Evolutionary conservation across 2,888 invertebrate species (phyloP).

Genomic region (Lasioglossum leucozonium): DNA sequence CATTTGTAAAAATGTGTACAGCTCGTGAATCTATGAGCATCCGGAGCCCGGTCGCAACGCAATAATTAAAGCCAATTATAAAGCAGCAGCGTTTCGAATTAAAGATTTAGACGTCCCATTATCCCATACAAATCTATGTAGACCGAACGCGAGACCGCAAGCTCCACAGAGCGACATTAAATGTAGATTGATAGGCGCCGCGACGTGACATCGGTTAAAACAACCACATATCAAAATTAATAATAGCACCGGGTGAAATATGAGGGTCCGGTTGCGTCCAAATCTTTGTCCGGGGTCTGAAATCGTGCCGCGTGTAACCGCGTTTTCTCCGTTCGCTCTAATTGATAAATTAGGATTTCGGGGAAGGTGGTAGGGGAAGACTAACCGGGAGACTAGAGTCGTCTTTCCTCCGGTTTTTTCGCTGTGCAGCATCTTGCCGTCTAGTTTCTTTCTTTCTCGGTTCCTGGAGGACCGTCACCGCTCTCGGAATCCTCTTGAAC

Average conservation of each 20-base stretch:
- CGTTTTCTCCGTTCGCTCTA: neutral
- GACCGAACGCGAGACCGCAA: neutral
- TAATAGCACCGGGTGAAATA: neutral
- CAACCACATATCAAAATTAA: conserved; percentile 15
- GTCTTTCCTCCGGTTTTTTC: conserved; percentile 38
- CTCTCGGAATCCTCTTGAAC: conserved; percentile 65
- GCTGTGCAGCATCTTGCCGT: neutral
- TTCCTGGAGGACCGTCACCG: conserved; percentile 51
- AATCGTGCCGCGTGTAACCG: conserved; percentile 1
- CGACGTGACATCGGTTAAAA: conserved; percentile 9
- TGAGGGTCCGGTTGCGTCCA: neutral
- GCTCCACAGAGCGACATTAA: neutral
- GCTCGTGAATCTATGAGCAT: neutral
- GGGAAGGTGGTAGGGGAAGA: neutral
- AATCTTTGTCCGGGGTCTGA: neutral
- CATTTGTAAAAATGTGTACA: neutral
- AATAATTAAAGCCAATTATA: neutral
- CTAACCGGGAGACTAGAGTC: neutral
- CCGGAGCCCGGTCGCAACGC: neutral
- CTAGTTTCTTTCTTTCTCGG: conserved; percentile 35
- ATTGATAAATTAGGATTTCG: conserved; percentile 13
- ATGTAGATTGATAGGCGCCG: conserved; percentile 11
- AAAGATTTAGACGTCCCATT: neutral
- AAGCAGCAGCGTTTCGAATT: neutral
- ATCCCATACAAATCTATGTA: conserved; percentile 9